Base-by-base conservation (phyloP, 2,113 vertebrate species). In the Bubo bubo region DNA sequence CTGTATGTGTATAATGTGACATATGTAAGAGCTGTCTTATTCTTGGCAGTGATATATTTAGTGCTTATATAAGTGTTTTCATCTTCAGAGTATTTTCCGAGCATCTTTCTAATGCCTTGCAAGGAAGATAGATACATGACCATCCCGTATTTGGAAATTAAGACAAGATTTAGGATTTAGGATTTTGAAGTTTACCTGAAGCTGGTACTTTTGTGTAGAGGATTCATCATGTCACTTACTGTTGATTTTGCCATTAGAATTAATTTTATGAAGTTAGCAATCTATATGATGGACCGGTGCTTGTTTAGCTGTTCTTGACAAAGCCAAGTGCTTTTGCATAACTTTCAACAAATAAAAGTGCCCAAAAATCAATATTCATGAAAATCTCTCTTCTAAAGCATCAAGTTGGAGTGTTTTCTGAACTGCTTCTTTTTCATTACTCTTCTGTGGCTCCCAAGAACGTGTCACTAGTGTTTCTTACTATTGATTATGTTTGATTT, bases 401-500 rank as follows among this genome's bases (percentile, higher is more conserved):
- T 73, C 27, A 43, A 45, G 20, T 12, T 72, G 26, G 15, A 81
- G 50, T 24, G 45, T n/a, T 85, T 85, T 90, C n/a, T 62, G 53
- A 49, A 39, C 22, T 41, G 3, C 11, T 79, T 59, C 14, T 50
- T 77, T 70, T 55, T 62, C 37, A 49, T 70, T 59, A 60, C 35
- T 75, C 14, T 88, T 79, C 63, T 73, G 11, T 50, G 52, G 6
- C 9, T 94, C 32, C 39, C 24, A 66, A 72, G 26, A 91, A 52
- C 6, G 0, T 68, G 19, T 81, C 67, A 59, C 23, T 85, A 34
- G 21, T 56, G 18, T 91, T 94, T 92, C 56, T 92, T 87, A 23
- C 18, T 93, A 83, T 95, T 94, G 74, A 79, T 90, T 93, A 66
- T 16, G 7, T 68, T 90, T 87, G 52, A 88, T 96, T 85, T 95